A percentile compares a stretch with the other conserved stretches of the same genome.
phyloP scores from a whole-genome alignment of 1,140 invertebrate species.

The Cataglyphis hispanica region DNA sequence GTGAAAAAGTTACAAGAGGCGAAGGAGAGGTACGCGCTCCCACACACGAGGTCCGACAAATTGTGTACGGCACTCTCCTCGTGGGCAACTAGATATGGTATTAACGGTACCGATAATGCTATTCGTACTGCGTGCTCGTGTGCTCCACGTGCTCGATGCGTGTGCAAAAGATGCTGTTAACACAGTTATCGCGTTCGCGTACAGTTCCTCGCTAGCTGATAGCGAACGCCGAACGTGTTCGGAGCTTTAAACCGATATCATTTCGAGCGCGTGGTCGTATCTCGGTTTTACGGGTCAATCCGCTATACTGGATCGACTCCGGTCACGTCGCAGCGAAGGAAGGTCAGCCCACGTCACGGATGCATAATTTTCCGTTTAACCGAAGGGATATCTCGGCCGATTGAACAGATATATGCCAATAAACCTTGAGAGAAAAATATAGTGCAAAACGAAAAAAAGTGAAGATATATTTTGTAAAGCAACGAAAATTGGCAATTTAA shows the following conservation, averaged over 20 bases:
- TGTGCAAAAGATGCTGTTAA: conserved; percentile 57
- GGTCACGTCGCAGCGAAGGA: conserved; percentile 35
- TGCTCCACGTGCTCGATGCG: conserved; percentile 64
- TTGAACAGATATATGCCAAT: neutral
- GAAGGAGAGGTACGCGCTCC: neutral
- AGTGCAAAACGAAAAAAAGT: neutral
- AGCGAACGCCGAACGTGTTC: conserved; percentile 9
- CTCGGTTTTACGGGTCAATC: conserved; percentile 7
- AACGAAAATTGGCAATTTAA: too few species aligned
- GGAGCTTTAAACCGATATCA: conserved; percentile 31
- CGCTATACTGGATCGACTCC: neutral
- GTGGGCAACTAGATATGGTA: conserved; percentile 52
- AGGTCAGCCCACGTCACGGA: conserved; percentile 29
- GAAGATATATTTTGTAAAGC: too few species aligned
- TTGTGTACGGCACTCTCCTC: neutral
- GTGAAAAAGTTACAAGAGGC: conserved; percentile 64
- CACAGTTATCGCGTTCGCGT: conserved; percentile 69
- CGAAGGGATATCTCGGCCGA: neutral
- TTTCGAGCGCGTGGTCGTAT: neutral
- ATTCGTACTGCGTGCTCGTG: conserved; percentile 52
- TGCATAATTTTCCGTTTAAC: conserved; percentile 49
- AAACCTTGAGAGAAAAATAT: neutral
- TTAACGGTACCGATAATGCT: conserved; percentile 70
- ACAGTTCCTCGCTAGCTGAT: conserved; percentile 36
- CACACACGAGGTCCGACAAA: neutral